phyloP scores from a whole-genome alignment of 92 coral and sea anemone species.

The Porites rus region DNA sequence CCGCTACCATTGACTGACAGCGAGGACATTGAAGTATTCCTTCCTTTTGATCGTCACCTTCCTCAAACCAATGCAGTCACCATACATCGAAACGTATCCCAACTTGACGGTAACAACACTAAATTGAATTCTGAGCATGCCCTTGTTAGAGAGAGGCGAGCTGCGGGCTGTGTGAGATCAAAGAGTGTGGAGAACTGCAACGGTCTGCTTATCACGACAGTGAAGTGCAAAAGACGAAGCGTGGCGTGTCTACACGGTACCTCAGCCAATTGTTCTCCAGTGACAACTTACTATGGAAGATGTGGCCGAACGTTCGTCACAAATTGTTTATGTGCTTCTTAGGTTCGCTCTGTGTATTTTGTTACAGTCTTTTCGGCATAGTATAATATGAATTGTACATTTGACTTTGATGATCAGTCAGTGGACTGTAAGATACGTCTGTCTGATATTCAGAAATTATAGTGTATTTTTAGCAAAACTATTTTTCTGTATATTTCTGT shows the following conservation, averaged over 20 bases:
- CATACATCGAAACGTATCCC: not conserved
- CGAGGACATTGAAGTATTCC: not conserved
- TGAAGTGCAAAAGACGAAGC: not conserved
- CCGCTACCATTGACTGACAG: not conserved
- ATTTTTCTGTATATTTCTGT: no score
- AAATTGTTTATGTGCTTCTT: not conserved
- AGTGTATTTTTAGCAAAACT: no score
- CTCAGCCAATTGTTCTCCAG: not conserved
- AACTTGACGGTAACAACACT: not conserved
- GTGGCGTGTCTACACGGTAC: not conserved
- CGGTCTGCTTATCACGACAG: not conserved
- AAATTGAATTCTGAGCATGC: not conserved
- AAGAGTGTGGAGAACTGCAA: not conserved
- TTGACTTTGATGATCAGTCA: no score
- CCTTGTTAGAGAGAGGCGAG: not conserved
- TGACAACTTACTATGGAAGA: not conserved
- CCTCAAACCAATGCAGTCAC: not conserved
- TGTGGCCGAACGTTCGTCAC: not conserved
- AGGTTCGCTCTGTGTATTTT: not conserved
- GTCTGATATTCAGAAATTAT: no score
- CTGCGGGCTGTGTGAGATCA: not conserved
- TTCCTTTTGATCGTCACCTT: not conserved
- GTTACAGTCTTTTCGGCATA: no score
- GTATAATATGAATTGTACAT: no score
- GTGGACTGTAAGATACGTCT: no score